These are phyloP conservation scores for Lasioglossum lativentre DNA, from an alignment of 2,888 invertebrate species.

Conservation along the genomic window DNA sequence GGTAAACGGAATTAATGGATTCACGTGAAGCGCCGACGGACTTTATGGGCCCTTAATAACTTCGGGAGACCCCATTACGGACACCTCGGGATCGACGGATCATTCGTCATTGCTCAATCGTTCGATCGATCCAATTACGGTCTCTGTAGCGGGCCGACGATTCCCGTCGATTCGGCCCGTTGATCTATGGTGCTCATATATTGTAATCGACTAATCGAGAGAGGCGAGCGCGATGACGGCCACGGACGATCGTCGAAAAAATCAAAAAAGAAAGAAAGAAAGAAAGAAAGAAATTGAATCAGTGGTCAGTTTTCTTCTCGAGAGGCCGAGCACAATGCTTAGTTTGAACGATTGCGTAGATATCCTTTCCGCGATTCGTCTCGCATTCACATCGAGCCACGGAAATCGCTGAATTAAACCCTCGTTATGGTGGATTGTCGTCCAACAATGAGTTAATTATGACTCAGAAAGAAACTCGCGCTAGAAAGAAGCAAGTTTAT, in stretches of 20 bases:
- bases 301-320: slow-evolving; percentile 22
- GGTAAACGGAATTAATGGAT: slow-evolving; percentile 68
- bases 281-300: slow-evolving; percentile 19
- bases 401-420: slow-evolving; percentile 30
- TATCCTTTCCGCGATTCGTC: slow-evolving; percentile 31
- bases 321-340: slow-evolving; percentile 45
- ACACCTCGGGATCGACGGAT: slow-evolving; percentile 69
- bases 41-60: slow-evolving; percentile 69
- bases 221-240: slow-evolving; percentile 61
- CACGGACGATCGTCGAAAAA: slow-evolving; percentile 26
- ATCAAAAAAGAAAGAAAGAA: not conserved
- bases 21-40: slow-evolving; percentile 55
- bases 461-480: not conserved
- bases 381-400: slow-evolving; percentile 16
- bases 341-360: slow-evolving; percentile 45
- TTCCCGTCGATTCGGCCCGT: slow-evolving; percentile 58
- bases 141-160: slow-evolving; percentile 65
- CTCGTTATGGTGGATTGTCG: slow-evolving; percentile 43
- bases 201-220: slow-evolving; percentile 70
- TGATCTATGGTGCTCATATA: slow-evolving; percentile 64
- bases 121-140: slow-evolving; percentile 74
- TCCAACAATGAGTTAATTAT: slow-evolving; percentile 52
- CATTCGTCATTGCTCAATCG: slow-evolving; percentile 75
- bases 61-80: slow-evolving; percentile 68
- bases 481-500: not conserved